Base-by-base conservation (phyloP, 2,113 vertebrate genomes). In the Aphyosemion australe region DNA sequence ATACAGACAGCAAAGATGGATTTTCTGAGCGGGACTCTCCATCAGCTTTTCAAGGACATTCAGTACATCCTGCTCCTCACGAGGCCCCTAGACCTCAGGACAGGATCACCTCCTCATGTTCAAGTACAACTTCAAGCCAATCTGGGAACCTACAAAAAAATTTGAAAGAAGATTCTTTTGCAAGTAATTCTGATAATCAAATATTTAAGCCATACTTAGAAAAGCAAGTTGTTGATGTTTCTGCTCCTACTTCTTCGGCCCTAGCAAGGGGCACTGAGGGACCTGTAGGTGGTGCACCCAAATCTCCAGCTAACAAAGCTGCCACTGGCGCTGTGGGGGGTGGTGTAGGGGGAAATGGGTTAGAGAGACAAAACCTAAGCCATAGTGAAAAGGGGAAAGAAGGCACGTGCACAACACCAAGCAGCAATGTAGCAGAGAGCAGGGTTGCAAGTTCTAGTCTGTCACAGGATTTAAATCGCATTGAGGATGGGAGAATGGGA, bases 61-160 rank as follows among this genome's bases (percentile, higher is more conserved):
- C n/a, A 0, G 68, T 45, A 8, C 47, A n/a, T 63, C 45, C 74
- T 55, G 14, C 66, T 57, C 13, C 43, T 15, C 79, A 75, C 11
- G 71, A 56, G 20, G 54, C 15, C 0, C 37, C 53, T 0, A 42
- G 18, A 19, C 45, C 26, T 37, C 15, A 20, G 0, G 1, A 61
- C 76, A 88, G 68, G 80, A 91, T 21, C 79, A 83, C 34, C 45
- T 80, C 90, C 67, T 88, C 91, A 66, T 68, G 86, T 0, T 1
- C 81, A 71, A 52, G 43, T 21, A 59, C 77, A 2, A 75, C 50
- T 4, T 14, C 53, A 6, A 61, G 54, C 2, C 72, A 57, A 45
- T 55, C 52, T 56, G 61, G 31, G n/a, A 47, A 21, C 11, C 18
- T 62, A n/a, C 15, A 65, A 0, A 64, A 50, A 75, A 69, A 41